Evolutionary conservation across 2,888 invertebrate genomes (phyloP).

Genomic region (Erebia epiphron): DNA sequence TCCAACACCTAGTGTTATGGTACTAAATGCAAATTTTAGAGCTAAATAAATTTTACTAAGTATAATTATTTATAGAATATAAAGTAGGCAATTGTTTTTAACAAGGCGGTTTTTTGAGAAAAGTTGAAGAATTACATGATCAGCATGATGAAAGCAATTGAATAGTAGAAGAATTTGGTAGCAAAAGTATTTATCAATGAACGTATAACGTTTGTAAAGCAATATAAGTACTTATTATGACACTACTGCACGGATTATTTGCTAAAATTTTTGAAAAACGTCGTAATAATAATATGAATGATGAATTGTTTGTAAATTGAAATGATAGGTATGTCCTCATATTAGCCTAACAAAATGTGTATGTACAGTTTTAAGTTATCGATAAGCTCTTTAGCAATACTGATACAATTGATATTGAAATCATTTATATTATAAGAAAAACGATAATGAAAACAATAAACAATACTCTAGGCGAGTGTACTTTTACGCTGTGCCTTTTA

Average conservation of each 20-base stretch:
- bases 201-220: constrained; percentile 17
- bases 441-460: constrained; percentile 6
- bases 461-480: constrained; percentile 11
- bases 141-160: not conserved
- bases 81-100: constrained; percentile 10
- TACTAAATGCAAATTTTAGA: constrained; percentile 3
- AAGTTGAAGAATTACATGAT: not conserved
- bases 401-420: not conserved
- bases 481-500: constrained; percentile 12
- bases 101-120: not conserved
- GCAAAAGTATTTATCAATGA: constrained; percentile 8
- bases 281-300: not conserved
- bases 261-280: not conserved
- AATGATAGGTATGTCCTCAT: not conserved
- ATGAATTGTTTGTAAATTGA: constrained; percentile 16
- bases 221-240: constrained; percentile 9
- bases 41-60: not conserved
- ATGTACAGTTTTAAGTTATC: constrained; percentile 20
- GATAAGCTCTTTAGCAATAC: constrained; percentile 1
- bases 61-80: not conserved
- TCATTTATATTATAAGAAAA: not conserved
- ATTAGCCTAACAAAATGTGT: not conserved
- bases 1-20: constrained; percentile 1
- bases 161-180: not conserved
- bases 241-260: not conserved